Evolutionary conservation across 2,797 vertebrate genomes (phyloP), one percentile per base, ranked within the genome.

Genomic region (Chromis chromis): DNA sequence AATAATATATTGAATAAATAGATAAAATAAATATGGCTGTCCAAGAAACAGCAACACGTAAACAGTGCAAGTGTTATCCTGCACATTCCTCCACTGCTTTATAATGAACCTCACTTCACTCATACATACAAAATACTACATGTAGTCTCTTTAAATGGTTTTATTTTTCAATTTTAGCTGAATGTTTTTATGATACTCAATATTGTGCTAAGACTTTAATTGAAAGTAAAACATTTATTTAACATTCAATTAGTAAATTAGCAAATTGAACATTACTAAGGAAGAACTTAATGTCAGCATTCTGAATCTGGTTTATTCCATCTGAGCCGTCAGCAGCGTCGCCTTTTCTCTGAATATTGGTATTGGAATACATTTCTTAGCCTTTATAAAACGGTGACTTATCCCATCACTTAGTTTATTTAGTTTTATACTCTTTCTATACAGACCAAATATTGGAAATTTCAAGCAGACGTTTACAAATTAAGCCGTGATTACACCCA

Each of bases 401-500:
- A 3, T 44, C 28, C 1, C 31, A 42, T 3, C 16, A 24, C 1
- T 22, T 54, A 61, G 25, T 50, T 62, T 49, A 42, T 1, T 16
- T 4, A 24, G 2, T 14, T 65, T 4, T 65, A 19, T 28, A 13
- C 6, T 46, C 16, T 62, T 33, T 28, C 3, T 55, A 17, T 31
- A 25, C 6, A 55, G 2, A 28, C 17, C 3, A 65, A 52, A 63
- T 44, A 57, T 31, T 27, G 39, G 17, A 19, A 1, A 62, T 66
- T 54, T 19, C 42, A 17, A 42, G 50, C 28, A 48, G 12, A 54
- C 2, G 1, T 74, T 64, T 60, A 39, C 4, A 67, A 62, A 76
- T 63, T 42, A 70, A 53, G 52, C 67, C 61, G 65, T 53, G 56
- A 74, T 65, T 66, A 66, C 50, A 53, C 24, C 65, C 40, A 28